Base-by-base conservation (phyloP, 2,113 vertebrate genomes). In the Corvus hawaiiensis region DNA sequence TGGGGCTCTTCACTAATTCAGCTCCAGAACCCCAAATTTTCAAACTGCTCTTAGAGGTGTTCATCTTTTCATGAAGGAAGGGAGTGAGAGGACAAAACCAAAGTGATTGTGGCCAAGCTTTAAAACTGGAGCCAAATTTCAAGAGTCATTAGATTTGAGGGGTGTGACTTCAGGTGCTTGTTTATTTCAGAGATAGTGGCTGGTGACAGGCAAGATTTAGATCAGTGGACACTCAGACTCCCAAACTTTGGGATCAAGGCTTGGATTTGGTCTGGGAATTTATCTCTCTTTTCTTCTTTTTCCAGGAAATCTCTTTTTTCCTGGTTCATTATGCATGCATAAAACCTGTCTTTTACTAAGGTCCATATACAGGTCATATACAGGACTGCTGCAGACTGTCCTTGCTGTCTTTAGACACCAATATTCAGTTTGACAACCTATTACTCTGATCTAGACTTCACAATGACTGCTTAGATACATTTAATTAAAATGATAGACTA, bases 401-500 rank as follows among this genome's bases (percentile, higher is more conserved):
- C 21, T 39, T 90, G 43, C 51, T 89, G 64, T 5, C 13, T 61
- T 30, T 41, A 56, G 86, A 74, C 10, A 2, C 24, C 35, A 52
- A 9, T 6, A 26, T 30, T 74, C 14, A 71, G 30, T 56, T 86
- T 90, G 11, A 39, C 83, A 90, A 33, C 35, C 48, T 78, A 39
- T 74, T 93, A 19, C 18, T 71, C 24, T 0, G 0, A 39, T 61
- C 52, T 63, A 46, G 41, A 48, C 44, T 92, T 95, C 52, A 12
- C 1, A 13, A 33, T 13, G 33, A 32, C 72, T 81, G 61, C 72
- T 92, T 39, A 63, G 82, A 91, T 94, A 76, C 46, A 26, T 88
- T 93, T 91, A 89, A 93, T 83, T 87, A 94, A 85, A 91, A 74
- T 91, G 63, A 86, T 52, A 86, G 87, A 80, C 84, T 88, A 67